Evolutionary conservation across 2,888 invertebrate species (phyloP), one percentile per base, ranked within the genome.

Genomic region (Phasia obesa): DNA sequence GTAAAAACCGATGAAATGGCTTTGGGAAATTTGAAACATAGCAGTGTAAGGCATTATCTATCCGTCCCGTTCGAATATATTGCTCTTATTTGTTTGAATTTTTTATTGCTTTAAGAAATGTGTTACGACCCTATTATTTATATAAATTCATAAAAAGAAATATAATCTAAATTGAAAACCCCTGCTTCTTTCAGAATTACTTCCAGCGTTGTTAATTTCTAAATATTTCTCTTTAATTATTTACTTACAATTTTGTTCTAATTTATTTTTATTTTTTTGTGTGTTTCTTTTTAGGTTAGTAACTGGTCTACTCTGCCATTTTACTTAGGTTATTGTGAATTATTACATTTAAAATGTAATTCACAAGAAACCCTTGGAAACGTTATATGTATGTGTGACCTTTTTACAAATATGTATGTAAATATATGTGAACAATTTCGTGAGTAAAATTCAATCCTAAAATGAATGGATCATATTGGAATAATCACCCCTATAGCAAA

Each of bases 221-320:
- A 5, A 59, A 13, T 38, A 9, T 19, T 59, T 59, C 21, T 25
- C 13, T 25, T 6, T 7, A 38, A 62, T 47, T 3, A 15, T 1
- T 25, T 3, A 31, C 15, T 35, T 11, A 35, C 9, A 35, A 35
- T 4, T 19, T 23, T 35, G n/a, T 35, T 59, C 35, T 59, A 23
- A 70, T 23, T 35, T 27, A 6, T 1, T 25, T 59, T 49, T 49
- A 17, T 57, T 21, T 44, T 1, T 31, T 47, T 21, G 15, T 35
- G 53, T 35, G 3, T 35, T 59, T 59, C 59, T n/a, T 70, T 70
- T 59, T 59, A 70, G 70, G 70, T 70, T 15, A 35, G 70, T 70
- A 47, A 44, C 25, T 31, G 7, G 5, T 15, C 49, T 31, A 11
- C 6, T 19, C 19, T 19, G 19, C 9, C 49, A 31, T 35, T 49